These are phyloP conservation scores for Gymnothorax reevesii DNA, from an alignment of 2,797 vertebrate species.

Conservation along the genomic window DNA sequence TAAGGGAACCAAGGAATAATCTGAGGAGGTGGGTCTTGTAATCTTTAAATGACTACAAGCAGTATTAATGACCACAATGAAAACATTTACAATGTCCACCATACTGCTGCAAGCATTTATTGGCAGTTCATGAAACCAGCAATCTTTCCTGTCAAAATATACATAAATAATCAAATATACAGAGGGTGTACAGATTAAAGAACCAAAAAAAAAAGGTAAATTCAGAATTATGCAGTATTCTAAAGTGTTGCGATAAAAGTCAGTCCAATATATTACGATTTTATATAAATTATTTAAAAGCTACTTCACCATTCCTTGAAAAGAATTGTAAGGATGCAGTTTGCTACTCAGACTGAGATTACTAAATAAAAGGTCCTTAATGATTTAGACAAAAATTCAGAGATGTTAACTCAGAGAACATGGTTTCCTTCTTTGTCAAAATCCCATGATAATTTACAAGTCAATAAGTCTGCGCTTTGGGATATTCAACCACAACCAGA, in stretches of 20 bases:
- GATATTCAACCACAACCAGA: not conserved
- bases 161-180: conserved; percentile 47
- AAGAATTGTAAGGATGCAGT: conserved; percentile 38
- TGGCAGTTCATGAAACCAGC: conserved; percentile 1
- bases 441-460: not conserved
- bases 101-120: conserved; percentile 27
- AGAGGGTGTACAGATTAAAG: conserved; percentile 49
- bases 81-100: not conserved
- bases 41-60: not conserved
- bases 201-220: conserved; percentile 49
- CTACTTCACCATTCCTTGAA: conserved; percentile 46
- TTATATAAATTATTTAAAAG: conserved; percentile 53
- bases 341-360: conserved; percentile 34
- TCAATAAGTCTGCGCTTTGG: not conserved
- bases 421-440: not conserved
- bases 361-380: not conserved
- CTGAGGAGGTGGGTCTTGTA: not conserved
- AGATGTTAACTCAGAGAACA: not conserved
- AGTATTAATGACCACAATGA: not conserved
- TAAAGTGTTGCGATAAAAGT: conserved; percentile 58
- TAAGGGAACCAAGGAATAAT: not conserved
- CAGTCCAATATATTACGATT: conserved; percentile 58
- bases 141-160: conserved; percentile 39
- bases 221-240: conserved; percentile 66
- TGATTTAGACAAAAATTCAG: not conserved